A percentile compares a stretch with the other conserved stretches of the same genome.
Conservation (phyloP, 2,113 vertebrate genomes). For the Neotoma lepida region DNA sequence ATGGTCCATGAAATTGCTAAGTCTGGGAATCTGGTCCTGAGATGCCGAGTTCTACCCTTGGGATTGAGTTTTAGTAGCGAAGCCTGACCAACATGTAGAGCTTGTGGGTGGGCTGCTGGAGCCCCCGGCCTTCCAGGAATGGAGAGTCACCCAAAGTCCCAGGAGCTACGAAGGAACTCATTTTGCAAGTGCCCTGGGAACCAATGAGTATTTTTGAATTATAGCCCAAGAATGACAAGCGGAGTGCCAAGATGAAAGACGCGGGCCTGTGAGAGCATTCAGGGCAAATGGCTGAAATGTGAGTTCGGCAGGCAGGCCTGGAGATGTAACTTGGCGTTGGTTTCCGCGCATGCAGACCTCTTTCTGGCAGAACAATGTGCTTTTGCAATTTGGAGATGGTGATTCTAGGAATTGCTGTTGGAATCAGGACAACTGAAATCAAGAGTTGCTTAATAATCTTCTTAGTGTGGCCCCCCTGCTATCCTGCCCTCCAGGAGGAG, state of each 20-base stretch:
- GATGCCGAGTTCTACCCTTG: neutral
- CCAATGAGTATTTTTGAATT: slow-evolving; percentile 45
- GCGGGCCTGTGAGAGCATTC: slow-evolving; percentile 12
- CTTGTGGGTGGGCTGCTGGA: neutral
- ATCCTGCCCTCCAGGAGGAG: neutral
- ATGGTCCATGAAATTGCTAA: slow-evolving; percentile 61
- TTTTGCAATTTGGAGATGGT: neutral
- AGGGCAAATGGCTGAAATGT: neutral
- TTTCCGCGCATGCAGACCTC: neutral
- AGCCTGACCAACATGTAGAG: neutral
- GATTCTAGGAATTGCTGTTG: slow-evolving; percentile 60
- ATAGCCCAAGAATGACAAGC: slow-evolving; percentile 47
- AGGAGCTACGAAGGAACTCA: slow-evolving; percentile 43
- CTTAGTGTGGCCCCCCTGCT: neutral
- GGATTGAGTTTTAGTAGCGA: slow-evolving; percentile 5
- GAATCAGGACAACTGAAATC: neutral
- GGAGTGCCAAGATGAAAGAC: slow-evolving; percentile 30
- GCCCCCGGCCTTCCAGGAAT: slow-evolving; percentile 52
- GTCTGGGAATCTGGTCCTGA: slow-evolving; percentile 50
- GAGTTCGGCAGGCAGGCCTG: slow-evolving; percentile 2
- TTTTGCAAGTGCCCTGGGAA: slow-evolving; percentile 63
- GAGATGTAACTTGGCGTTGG: slow-evolving; percentile 15
- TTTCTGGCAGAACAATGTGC: slow-evolving; percentile 17
- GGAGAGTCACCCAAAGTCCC: neutral
- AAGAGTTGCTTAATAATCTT: neutral